Conservation (phyloP, 2,113 vertebrate species). For the Thamnaconus septentrionalis region DNA sequence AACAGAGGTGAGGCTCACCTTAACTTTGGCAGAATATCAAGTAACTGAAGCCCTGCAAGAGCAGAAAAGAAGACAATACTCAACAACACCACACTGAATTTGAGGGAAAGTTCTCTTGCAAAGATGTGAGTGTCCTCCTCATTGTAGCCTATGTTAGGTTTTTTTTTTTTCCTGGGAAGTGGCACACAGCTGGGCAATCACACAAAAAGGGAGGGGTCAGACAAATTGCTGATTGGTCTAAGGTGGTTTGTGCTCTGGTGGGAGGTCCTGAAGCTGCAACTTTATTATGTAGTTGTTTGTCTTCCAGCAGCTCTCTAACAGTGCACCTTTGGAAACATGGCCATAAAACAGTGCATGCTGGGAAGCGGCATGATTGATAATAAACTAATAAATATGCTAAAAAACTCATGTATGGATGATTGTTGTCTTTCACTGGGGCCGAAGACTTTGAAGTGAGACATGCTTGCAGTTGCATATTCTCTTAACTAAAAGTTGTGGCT, state of each 20-base stretch:
- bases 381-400: no score
- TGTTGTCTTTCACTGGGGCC: no score
- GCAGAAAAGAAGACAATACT: slow-evolving; percentile 20
- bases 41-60: slow-evolving; percentile 86
- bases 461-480: no score
- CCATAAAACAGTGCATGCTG: not conserved
- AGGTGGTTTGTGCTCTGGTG: slow-evolving; percentile 7
- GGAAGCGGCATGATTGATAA: not conserved
- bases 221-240: slow-evolving; percentile 44
- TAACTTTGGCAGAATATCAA: slow-evolving; percentile 88
- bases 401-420: no score
- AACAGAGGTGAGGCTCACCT: slow-evolving; percentile 78
- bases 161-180: not conserved
- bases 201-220: slow-evolving; percentile 52
- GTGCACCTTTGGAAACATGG: not conserved
- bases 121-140: not conserved
- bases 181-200: slow-evolving; percentile 64
- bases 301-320: not conserved
- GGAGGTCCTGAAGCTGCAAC: not conserved
- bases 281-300: not conserved
- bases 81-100: not conserved
- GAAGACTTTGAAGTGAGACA: no score
- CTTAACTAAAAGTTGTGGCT: no score
- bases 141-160: slow-evolving; percentile 6
- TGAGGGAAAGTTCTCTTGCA: slow-evolving; percentile 4